phyloP scores from a whole-genome alignment of 2,113 vertebrate species.

The Pterocles gutturalis region DNA sequence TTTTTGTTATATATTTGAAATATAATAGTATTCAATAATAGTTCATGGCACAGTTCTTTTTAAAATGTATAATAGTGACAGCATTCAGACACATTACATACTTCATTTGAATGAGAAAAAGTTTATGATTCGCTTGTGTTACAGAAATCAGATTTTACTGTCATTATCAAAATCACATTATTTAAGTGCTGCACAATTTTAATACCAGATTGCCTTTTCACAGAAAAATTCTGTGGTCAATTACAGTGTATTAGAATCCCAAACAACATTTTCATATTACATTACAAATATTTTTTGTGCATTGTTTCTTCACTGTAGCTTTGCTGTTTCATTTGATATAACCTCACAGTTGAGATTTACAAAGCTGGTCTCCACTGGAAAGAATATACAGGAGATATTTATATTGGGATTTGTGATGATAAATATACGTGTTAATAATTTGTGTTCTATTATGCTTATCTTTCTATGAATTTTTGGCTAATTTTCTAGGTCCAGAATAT shows the following conservation, averaged over 20 bases:
- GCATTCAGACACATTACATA: constrained; percentile 47
- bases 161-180: constrained; percentile 74
- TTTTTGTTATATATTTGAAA: constrained; percentile 59
- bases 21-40: constrained; percentile 54
- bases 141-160: constrained; percentile 62
- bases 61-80: constrained; percentile 9
- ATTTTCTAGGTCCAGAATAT: background rate
- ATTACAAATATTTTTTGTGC: constrained; percentile 33
- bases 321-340: background rate
- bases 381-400: background rate
- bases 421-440: background rate
- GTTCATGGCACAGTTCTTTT: constrained; percentile 9
- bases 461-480: background rate
- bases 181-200: constrained; percentile 70
- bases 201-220: constrained; percentile 73
- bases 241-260: constrained; percentile 19
- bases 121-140: constrained; percentile 62
- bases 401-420: background rate
- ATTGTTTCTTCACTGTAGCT: background rate
- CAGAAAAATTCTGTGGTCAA: constrained; percentile 7
- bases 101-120: constrained; percentile 72
- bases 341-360: background rate
- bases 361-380: background rate
- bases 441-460: background rate
- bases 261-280: constrained; percentile 62